Base-by-base conservation (phyloP, 2,113 vertebrate genomes). In the Ophiodon elongatus region DNA sequence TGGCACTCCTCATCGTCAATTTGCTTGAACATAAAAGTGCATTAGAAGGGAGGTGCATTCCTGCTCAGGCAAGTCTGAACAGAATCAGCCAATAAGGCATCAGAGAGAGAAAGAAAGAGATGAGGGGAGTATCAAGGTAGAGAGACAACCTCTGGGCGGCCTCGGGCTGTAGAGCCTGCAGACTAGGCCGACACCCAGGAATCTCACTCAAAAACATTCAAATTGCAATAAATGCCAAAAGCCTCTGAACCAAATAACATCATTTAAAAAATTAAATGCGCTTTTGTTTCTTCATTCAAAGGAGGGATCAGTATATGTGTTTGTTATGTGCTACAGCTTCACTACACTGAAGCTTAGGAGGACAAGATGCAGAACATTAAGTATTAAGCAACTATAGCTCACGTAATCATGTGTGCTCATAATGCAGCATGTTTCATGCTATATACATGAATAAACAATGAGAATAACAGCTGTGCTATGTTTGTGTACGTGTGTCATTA, bases 1-100 rank as follows among this genome's bases (percentile, higher is more conserved):
- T 88, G 94, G 85, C 79, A 64, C 89, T 94, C 88, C 87, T 94
- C 93, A 93, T 93, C 93, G 93, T 95, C 92, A 93, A 94, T 95
- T 94, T 94, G 92, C 92, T 88, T 89, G 77, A 90, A 93, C 93
- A 94, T 87, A 88, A 91, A 94, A 94, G 93, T 90, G 90, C 91
- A 94, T 94, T 93, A 93, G 85, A 89, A 69, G 89, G 87, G 73
- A 88, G 92, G 76, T 66, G 89, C 94, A 93, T 95, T 95, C 94
- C 91, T 91, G 89, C 59, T 47, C 74, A 66, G 94, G 90, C 95
- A 91, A 94, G 95, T 95, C 91, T 54, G 85, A 89, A 94, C 94
- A 94, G 83, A 93, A 90, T 70, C 68, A 29, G 81, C 86, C 92
- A 93, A 94, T 90, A 87, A 93, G 89, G 85, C 72, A 8, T 91